Evolutionary conservation across 2,113 vertebrate species (phyloP).

Genomic region (Hirundichthys speculiger): DNA sequence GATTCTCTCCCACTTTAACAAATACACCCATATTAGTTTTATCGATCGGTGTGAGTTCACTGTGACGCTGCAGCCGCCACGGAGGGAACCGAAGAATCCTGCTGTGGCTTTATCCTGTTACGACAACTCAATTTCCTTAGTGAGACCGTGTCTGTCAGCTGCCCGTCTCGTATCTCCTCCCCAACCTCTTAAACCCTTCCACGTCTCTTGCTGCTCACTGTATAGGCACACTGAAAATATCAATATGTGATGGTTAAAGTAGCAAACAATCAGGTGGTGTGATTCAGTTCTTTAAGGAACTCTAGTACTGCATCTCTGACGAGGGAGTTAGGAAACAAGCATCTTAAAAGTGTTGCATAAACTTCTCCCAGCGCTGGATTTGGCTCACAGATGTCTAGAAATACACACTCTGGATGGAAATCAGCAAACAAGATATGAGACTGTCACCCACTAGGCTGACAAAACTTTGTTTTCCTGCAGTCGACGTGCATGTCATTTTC

Average conservation of each 20-base stretch:
- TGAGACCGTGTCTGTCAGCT: background rate
- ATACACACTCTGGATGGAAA: slow-evolving; percentile 5
- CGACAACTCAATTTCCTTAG: slow-evolving; percentile 17
- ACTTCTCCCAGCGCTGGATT: background rate
- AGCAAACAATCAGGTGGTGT: background rate
- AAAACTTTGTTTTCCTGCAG: too few relatives aligned
- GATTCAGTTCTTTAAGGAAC: background rate
- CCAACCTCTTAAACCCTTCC: background rate
- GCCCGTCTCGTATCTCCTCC: background rate
- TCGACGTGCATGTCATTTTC: too few relatives aligned
- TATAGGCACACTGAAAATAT: background rate
- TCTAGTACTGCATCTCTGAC: background rate
- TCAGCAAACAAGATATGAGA: slow-evolving; percentile 9
- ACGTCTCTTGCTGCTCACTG: background rate
- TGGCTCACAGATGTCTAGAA: background rate
- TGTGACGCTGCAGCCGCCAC: slow-evolving; percentile 25
- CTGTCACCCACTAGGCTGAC: too few relatives aligned
- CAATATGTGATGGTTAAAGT: too few relatives aligned
- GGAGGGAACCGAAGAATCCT: slow-evolving; percentile 21
- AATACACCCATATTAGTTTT: slow-evolving; percentile 48
- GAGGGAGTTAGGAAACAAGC: slow-evolving; percentile 1
- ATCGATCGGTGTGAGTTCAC: slow-evolving; percentile 40
- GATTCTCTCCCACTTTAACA: slow-evolving; percentile 29
- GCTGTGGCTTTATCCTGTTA: slow-evolving; percentile 13
- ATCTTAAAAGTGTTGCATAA: background rate